These are phyloP conservation scores for Silurus meridionalis DNA, from an alignment of 2,113 vertebrate species.

Conservation along the genomic window DNA sequence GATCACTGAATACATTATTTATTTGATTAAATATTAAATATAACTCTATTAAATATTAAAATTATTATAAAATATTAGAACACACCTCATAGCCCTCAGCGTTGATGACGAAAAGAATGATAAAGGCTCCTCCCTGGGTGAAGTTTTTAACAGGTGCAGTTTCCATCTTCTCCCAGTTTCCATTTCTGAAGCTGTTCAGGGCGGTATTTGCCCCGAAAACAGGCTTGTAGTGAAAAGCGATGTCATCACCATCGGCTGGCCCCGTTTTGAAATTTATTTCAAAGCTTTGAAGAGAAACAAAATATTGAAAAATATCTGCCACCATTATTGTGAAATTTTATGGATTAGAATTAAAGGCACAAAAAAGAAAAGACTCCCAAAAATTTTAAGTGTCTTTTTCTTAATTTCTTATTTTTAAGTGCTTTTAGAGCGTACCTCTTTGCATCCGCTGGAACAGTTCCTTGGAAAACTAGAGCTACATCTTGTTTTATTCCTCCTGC, in stretches of 20 bases:
- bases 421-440: neutral
- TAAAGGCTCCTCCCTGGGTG: slow-evolving; percentile 11
- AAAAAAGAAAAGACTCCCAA: neutral
- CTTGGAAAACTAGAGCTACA: neutral
- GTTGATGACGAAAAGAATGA: neutral
- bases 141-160: slow-evolving; percentile 3
- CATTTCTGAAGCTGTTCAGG: neutral
- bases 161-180: neutral
- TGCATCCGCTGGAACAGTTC: neutral
- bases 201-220: neutral
- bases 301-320: neutral
- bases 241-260: neutral
- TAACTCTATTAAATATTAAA: neutral
- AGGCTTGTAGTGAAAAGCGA: slow-evolving; percentile 34
- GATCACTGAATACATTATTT: neutral
- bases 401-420: neutral
- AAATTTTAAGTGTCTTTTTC: too few species aligned
- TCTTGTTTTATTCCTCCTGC: neutral
- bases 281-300: too few species aligned
- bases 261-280: too few species aligned
- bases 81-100: slow-evolving; percentile 35
- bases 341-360: neutral
- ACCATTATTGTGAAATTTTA: neutral
- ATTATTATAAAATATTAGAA: neutral
- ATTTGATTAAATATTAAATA: neutral